Base-by-base conservation (phyloP, 2,113 vertebrate species). In the Cottus gobio region DNA sequence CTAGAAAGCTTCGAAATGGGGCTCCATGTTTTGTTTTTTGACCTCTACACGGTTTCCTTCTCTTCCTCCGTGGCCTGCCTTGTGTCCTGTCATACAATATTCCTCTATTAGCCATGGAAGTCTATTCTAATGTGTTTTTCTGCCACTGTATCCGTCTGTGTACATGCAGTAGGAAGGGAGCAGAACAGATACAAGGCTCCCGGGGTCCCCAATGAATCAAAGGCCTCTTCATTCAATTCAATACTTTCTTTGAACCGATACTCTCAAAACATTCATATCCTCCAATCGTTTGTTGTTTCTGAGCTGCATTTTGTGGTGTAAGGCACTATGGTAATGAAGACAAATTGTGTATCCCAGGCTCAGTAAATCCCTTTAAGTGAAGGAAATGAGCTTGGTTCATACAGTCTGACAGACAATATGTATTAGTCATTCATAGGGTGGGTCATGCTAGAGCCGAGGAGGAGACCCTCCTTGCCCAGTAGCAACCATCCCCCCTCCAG, bases 71-170 rank as follows among this genome's bases (percentile, higher is more conserved):
- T 13, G 54, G 34, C 31, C 22, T 50, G 63, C 58, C 70, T 75
- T 84, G 80, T 61, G 9, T 44, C 67, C 70, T 61, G 71, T 75
- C 52, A 71, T 54, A 24, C 75, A 26, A 48, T 79, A 73, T 71
- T 58, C 70, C 50, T 73, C 77, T 69, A 54, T 77, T 76, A 79
- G 63, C 42, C 22, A 0, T 65, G 71, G 15, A 75, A 0, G 77
- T 88, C 86, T 71, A 84, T 85, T 69, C 82, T 90, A 82, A 89
- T 84, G 84, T 65, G 73, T 79, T 86, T 89, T 85, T 28, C 76
- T n/a, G n/a, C n/a, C n/a, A n/a, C n/a, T n/a, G n/a, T n/a, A n/a
- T n/a, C n/a, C 54, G 77, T 80, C 67, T 71, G 58, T 68, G 61
- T 79, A 70, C 42, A 76, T 64, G 34, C 57, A 74, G 68, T 77